These are phyloP conservation scores for Drosophila lacicola DNA, from an alignment of 2,888 invertebrate genomes.

Conservation along the genomic window DNA sequence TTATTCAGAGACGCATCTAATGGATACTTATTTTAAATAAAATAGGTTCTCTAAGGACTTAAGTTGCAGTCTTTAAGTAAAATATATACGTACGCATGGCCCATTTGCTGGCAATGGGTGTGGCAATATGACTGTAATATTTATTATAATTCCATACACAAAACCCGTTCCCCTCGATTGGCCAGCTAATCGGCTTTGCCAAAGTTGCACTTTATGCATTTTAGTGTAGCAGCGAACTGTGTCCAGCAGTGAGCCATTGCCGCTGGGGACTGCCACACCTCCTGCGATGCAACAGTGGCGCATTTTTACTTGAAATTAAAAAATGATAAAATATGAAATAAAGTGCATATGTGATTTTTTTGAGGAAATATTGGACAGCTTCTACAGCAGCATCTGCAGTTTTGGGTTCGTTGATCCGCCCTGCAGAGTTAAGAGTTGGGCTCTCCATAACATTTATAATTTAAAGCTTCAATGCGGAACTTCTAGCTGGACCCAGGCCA, in stretches of 20 bases:
- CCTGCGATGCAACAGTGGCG: slow-evolving; percentile 22
- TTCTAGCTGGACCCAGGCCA: slow-evolving; percentile 21
- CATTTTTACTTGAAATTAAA: slow-evolving; percentile 45
- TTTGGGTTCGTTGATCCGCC: slow-evolving; percentile 53
- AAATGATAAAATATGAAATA: slow-evolving; percentile 33
- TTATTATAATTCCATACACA: slow-evolving; percentile 47
- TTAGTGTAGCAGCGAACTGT: slow-evolving; percentile 46
- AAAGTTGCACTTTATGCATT: slow-evolving; percentile 74
- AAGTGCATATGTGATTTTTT: slow-evolving; percentile 30
- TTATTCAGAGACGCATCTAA: slow-evolving; percentile 24
- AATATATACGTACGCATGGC: not conserved
- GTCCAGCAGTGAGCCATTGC: slow-evolving; percentile 51
- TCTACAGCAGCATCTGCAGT: slow-evolving; percentile 29
- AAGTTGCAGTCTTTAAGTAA: slow-evolving; percentile 24
- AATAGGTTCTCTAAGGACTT: slow-evolving; percentile 33
- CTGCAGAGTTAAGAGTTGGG: not conserved
- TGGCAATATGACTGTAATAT: slow-evolving; percentile 4
- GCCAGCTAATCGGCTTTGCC: slow-evolving; percentile 64
- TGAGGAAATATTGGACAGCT: slow-evolving; percentile 15
- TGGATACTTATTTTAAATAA: slow-evolving; percentile 5
- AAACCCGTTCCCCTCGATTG: slow-evolving; percentile 63
- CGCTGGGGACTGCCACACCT: not conserved
- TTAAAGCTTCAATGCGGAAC: slow-evolving; percentile 11
- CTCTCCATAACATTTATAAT: slow-evolving; percentile 51
- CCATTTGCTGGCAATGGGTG: not conserved